Base-by-base conservation (phyloP, 2,888 invertebrate genomes). In the Chaetoderma sp. region DNA sequence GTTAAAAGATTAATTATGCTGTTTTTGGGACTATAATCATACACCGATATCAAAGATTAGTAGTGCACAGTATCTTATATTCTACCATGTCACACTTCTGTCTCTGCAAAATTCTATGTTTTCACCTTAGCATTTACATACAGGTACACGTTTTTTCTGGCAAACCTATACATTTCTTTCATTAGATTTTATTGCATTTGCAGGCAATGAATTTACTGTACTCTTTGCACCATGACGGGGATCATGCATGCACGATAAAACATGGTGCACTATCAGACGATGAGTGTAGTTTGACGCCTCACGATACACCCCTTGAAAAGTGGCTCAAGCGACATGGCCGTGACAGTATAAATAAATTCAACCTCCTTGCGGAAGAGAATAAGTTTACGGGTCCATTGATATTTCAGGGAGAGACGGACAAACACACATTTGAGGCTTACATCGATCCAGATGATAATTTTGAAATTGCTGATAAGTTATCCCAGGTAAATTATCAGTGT, bases 401-500 rank as follows among this genome's bases (percentile, higher is more conserved):
- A 33, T 97, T 96, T 86, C 92, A 93, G 77, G 94, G 92, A 4
- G 95, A 96, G 88, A 94, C 94, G 5, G 93, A 94, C 0, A 60
- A 70, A 13, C 90, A 94, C 73, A 93, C 93, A 84, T 95, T 97
- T 86, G 93, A 93, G 0, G 97, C 97, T 0, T 94, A 94, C 81
- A 97, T 98, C 74, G 98, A 98, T 87, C 94, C 94, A 0, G 96
- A 96, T 67, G 91, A 94, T 80, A 91, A 92, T 85, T 96, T 96
- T 86, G 90, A 91, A 60, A 89, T 93, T 65, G 94, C 94, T 87
- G 98, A 98, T 85, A 96, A 96, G 87, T 88, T 98, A 57, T 98
- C 97, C 5, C 96, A 96, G 90, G 95, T 95, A 65, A 44, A 33
- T 49, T 4, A 18, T 2, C 4, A 42, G 2, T 18, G 42, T n/a